A percentile compares a stretch with the other conserved stretches of the same genome.
Evolutionary conservation across 2,888 invertebrate genomes (phyloP).

Genomic region (Callimorpha dominula): DNA sequence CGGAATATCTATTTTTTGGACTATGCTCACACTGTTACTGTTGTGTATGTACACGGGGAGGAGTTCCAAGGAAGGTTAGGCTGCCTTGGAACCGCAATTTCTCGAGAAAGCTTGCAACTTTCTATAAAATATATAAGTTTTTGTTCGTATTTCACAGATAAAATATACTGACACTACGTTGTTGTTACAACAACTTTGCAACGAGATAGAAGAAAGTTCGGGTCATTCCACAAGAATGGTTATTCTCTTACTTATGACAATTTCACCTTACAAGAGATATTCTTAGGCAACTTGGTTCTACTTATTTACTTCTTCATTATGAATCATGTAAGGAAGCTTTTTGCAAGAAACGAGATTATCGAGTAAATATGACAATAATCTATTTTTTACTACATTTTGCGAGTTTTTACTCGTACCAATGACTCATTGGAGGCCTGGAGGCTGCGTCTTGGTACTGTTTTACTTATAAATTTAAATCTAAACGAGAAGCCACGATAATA

Average conservation of each 20-base stretch:
- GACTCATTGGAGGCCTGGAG: neutral
- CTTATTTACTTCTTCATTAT: neutral
- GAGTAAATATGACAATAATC: conserved; percentile 1
- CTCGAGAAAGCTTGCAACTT: too few relatives aligned
- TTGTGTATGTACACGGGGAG: too few relatives aligned
- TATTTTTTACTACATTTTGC: neutral
- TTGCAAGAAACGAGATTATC: neutral
- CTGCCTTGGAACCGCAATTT: too few relatives aligned
- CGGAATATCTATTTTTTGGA: neutral
- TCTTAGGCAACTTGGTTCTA: neutral
- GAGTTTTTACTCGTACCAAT: neutral
- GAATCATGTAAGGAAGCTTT: neutral
- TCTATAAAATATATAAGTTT: too few relatives aligned
- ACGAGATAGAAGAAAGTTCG: too few relatives aligned
- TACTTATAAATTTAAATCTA: neutral
- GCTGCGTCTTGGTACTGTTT: neutral
- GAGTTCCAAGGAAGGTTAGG: too few relatives aligned
- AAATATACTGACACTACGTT: too few relatives aligned
- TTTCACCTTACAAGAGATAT: neutral
- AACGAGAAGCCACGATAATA: too few relatives aligned
- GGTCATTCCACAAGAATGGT: neutral
- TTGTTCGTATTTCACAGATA: too few relatives aligned
- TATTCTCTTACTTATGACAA: neutral
- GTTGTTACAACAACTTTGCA: too few relatives aligned
- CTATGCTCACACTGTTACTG: too few relatives aligned